Conservation (phyloP, 2,888 invertebrate genomes). For the Epiblema foenella region DNA sequence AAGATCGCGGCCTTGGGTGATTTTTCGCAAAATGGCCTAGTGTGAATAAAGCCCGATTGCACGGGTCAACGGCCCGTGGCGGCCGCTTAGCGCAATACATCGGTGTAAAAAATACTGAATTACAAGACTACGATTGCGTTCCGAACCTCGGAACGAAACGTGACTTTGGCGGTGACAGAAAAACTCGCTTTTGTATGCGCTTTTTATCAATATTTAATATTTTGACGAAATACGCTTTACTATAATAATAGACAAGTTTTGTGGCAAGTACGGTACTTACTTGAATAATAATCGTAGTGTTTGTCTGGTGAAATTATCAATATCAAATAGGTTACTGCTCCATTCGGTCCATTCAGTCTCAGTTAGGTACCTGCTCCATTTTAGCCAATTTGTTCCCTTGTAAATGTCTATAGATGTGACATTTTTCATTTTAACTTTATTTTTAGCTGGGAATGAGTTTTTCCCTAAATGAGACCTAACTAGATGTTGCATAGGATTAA, state of each 20-base stretch:
- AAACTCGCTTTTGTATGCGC: slow-evolving; percentile 43
- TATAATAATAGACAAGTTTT: slow-evolving; percentile 14
- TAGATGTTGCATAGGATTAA: too few species aligned
- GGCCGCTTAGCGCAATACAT: slow-evolving; percentile 45
- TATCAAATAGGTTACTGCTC: too few species aligned
- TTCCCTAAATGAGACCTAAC: too few species aligned
- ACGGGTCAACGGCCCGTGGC: slow-evolving; percentile 69
- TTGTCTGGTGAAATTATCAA: not conserved
- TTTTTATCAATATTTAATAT: slow-evolving; percentile 37
- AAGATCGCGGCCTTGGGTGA: slow-evolving; percentile 71
- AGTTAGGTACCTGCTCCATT: too few species aligned
- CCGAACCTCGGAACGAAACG: slow-evolving; percentile 60
- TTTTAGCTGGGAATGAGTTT: too few species aligned
- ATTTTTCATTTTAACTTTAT: too few species aligned
- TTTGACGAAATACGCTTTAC: slow-evolving; percentile 34
- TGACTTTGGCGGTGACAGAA: slow-evolving; percentile 56
- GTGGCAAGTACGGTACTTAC: not conserved
- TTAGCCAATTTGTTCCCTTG: too few species aligned
- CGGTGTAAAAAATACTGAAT: slow-evolving; percentile 52
- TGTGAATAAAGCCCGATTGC: slow-evolving; percentile 64
- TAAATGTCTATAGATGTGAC: too few species aligned
- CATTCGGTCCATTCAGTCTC: too few species aligned
- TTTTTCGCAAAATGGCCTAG: slow-evolving; percentile 69
- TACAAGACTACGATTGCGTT: slow-evolving; percentile 62
- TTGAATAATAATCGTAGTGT: not conserved